Base-by-base conservation (phyloP, 2,113 vertebrate genomes). In the Larimichthys polyactis region DNA sequence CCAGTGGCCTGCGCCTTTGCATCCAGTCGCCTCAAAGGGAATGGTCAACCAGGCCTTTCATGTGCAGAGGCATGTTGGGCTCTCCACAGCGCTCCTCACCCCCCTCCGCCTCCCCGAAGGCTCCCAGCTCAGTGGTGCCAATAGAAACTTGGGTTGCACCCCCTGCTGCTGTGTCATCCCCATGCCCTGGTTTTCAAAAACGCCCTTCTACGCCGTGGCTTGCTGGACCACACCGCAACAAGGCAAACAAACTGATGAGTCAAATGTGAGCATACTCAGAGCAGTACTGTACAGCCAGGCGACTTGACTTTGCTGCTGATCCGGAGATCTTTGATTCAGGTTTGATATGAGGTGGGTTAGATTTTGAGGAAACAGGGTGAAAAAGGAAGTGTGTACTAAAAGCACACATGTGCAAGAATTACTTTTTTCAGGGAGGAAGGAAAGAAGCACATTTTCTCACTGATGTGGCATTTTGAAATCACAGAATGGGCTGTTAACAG, bases 21-120 rank as follows among this genome's bases (percentile, higher is more conserved):
- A 92, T 89, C 79, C 85, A 93, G 88, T 90, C 81, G 72, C 90
- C 92, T 93, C 91, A 95, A 94, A 95, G 89, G 89, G 94, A 94
- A 94, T 94, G 90, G 83, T 90, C 93, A 92, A 95, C 87, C 92
- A 92, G 84, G 81, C 77, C 83, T 94, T 95, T 94, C 89, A 94
- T 91, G 81, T 89, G 87, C 67, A 22, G 71, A 69, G 86, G 87
- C 89, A 73, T 87, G 86, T 81, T 59, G 81, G 84, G 82, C 64
- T 78, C 68, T 85, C 80, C 79, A 75, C 77, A 88, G 85, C 44
- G 27, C 29, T 65, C 40, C 87, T 44, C 80, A 2, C 62, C 86
- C 79, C 79, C 66, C 67, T 55, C 44, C 46, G 66, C 78, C 79
- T 80, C 48, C 87, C 84, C 66, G 10, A 75, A 75, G 85, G 87